A percentile compares a stretch with the other conserved stretches of the same genome.
Conservation (phyloP, 2,888 invertebrate genomes). For the Dryobota labecula region DNA sequence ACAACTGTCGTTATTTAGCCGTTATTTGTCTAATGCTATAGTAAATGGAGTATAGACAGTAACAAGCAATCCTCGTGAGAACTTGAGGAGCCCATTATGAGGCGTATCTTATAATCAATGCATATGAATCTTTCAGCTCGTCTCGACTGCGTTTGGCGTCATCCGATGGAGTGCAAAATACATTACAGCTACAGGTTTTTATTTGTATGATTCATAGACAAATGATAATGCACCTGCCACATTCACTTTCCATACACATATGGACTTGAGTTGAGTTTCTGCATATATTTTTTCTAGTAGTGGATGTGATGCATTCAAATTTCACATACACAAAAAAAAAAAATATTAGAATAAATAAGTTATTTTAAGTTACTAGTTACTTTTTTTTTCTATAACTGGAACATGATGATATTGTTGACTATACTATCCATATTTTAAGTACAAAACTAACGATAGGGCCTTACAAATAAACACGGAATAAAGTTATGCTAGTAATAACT, state of each 20-base stretch:
- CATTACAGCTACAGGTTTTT: constrained; percentile 22
- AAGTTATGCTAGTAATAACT: too few relatives aligned
- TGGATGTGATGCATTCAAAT: too few relatives aligned
- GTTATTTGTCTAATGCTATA: too few relatives aligned
- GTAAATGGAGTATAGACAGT: too few relatives aligned
- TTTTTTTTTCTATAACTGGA: neutral
- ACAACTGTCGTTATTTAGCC: too few relatives aligned
- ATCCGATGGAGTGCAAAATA: constrained; percentile 16
- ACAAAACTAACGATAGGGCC: too few relatives aligned
- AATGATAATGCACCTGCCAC: constrained; percentile 6
- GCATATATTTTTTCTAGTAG: too few relatives aligned
- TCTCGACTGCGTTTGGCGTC: constrained; percentile 9
- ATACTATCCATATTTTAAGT: neutral
- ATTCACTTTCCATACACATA: neutral
- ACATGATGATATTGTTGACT: neutral
- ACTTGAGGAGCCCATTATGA: constrained; percentile 27
- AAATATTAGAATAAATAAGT: too few relatives aligned
- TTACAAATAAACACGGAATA: too few relatives aligned
- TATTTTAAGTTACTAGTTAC: too few relatives aligned
- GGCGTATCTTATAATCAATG: constrained; percentile 30
- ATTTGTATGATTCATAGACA: constrained; percentile 7
- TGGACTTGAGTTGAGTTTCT: neutral
- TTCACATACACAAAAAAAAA: too few relatives aligned
- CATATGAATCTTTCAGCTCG: constrained; percentile 21
- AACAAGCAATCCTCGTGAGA: constrained; percentile 37